phyloP scores from a whole-genome alignment of 1,140 invertebrate genomes.

The Formica selysi region DNA sequence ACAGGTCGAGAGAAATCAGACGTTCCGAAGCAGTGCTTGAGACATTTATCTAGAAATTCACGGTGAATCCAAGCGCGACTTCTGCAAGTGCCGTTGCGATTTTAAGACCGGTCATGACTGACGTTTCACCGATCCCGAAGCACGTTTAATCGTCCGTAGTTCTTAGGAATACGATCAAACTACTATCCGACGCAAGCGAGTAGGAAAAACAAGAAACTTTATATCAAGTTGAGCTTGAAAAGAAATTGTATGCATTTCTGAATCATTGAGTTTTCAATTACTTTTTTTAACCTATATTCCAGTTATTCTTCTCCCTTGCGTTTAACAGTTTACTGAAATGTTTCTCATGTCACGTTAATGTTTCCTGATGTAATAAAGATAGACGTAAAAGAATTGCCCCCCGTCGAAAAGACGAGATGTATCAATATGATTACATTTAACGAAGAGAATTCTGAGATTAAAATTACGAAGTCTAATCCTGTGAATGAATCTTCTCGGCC shows the following conservation, averaged over 20 bases:
- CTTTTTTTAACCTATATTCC: neutral
- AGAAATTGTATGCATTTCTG: slow-evolving; percentile 12
- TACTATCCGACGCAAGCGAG: neutral
- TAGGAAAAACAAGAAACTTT: slow-evolving; percentile 21
- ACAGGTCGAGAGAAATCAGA: slow-evolving; percentile 62
- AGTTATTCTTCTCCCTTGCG: neutral
- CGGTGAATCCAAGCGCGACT: slow-evolving; percentile 32
- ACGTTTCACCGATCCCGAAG: slow-evolving; percentile 45
- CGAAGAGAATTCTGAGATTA: slow-evolving; percentile 29
- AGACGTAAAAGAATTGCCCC: neutral
- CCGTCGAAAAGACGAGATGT: neutral
- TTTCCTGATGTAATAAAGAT: neutral
- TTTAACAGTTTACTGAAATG: neutral
- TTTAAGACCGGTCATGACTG: slow-evolving; percentile 48
- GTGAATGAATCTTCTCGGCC: neutral
- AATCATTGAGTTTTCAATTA: slow-evolving; percentile 15
- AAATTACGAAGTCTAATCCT: slow-evolving; percentile 45
- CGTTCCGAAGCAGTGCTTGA: slow-evolving; percentile 51
- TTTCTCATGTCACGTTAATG: neutral
- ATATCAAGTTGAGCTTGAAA: slow-evolving; percentile 30
- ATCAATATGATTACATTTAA: slow-evolving; percentile 9
- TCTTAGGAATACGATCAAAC: slow-evolving; percentile 37
- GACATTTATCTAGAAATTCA: slow-evolving; percentile 56
- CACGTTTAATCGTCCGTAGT: slow-evolving; percentile 51
- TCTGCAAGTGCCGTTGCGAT: slow-evolving; percentile 38